Evolutionary conservation across 2,113 vertebrate species (phyloP).

Genomic region (Stigmatopora argus): DNA sequence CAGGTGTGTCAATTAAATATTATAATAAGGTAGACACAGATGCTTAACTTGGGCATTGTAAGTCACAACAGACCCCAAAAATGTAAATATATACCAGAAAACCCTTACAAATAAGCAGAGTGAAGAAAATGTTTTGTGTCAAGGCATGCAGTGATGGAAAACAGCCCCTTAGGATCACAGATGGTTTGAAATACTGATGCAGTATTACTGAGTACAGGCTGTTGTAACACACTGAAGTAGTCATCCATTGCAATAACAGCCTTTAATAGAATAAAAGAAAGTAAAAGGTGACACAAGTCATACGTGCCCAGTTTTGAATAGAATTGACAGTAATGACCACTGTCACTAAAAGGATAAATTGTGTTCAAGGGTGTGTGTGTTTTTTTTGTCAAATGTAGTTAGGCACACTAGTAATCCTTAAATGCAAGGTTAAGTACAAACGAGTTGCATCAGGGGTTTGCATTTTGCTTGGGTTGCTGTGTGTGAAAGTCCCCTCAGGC

Average conservation of each 20-base stretch:
- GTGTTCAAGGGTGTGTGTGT: neutral
- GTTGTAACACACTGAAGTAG: slow-evolving; percentile 8
- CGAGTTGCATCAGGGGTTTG: neutral
- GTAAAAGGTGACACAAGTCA: no score
- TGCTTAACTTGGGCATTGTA: no score
- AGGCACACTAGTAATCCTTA: neutral
- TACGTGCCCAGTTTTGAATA: no score
- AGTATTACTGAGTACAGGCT: slow-evolving; percentile 10
- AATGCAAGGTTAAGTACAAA: neutral
- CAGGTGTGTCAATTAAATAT: neutral
- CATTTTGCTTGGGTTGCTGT: neutral
- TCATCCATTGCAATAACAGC: neutral
- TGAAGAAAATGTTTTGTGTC: slow-evolving; percentile 25
- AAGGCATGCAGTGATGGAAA: slow-evolving; percentile 13
- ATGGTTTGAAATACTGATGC: slow-evolving; percentile 24
- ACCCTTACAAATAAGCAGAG: slow-evolving; percentile 20
- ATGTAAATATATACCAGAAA: slow-evolving; percentile 25
- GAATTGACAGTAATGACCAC: neutral
- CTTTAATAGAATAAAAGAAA: neutral
- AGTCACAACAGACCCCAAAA: neutral
- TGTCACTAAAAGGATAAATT: neutral
- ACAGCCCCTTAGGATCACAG: slow-evolving; percentile 26
- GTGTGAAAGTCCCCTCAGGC: neutral
- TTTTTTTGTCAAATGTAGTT: neutral
- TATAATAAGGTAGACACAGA: no score